These are phyloP conservation scores for Bradynema listronoti DNA, from an alignment of 1,140 invertebrate species.

Conservation along the genomic window DNA sequence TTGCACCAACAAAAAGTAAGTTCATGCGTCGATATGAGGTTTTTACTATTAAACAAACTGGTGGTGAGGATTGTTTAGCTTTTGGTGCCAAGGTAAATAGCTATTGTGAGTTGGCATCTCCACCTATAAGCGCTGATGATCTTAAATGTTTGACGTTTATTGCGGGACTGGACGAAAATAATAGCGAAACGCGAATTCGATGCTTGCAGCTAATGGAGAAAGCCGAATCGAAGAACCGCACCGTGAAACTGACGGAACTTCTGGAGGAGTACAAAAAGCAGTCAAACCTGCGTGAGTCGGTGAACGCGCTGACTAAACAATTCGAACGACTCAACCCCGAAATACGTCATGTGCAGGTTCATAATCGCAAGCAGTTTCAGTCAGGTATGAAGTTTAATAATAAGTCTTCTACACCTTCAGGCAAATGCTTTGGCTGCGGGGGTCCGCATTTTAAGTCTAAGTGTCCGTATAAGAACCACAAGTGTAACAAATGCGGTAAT, in stretches of 20 bases:
- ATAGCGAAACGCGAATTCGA: background rate
- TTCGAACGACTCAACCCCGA: no score
- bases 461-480: no score
- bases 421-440: no score
- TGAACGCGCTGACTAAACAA: no score
- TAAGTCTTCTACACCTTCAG: no score
- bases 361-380: no score
- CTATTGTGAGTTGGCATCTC: background rate
- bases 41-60: background rate
- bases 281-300: no score
- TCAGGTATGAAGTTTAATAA: no score
- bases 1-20: background rate
- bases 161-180: background rate
- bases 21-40: background rate
- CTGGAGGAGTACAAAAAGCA: background rate
- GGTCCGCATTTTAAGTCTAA: no score
- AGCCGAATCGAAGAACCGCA: background rate
- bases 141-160: constrained; percentile 1
- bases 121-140: background rate
- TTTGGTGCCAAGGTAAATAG: background rate
- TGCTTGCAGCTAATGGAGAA: background rate
- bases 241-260: background rate
- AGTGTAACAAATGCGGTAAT: no score
- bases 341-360: no score
- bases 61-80: background rate